Evolutionary conservation across 2,797 vertebrate species (phyloP).

Genomic region (Malurus leucopterus): DNA sequence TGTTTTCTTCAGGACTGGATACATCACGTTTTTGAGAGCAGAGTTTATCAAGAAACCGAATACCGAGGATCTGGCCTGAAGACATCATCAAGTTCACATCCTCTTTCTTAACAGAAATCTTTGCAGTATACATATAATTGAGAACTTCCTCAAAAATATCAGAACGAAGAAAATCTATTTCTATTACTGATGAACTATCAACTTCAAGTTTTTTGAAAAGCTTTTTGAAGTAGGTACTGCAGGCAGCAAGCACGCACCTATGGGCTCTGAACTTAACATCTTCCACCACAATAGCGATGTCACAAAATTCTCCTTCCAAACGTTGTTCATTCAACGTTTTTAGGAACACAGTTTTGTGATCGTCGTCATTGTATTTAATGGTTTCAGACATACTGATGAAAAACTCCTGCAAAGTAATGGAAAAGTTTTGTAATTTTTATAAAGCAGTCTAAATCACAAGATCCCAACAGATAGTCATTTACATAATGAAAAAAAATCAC

Average conservation of each 20-base stretch:
- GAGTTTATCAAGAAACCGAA: constrained; percentile 92
- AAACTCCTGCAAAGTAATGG: constrained; percentile 72
- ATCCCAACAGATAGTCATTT: neutral
- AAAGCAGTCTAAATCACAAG: neutral
- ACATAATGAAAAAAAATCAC: neutral
- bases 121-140: constrained; percentile 94
- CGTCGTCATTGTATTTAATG: constrained; percentile 94
- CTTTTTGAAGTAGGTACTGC: constrained; percentile 96
- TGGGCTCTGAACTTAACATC: constrained; percentile 95
- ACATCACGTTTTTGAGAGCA: constrained; percentile 93
- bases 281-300: constrained; percentile 93
- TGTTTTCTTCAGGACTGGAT: constrained; percentile 84
- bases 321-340: constrained; percentile 94
- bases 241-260: constrained; percentile 90
- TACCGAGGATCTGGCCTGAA: constrained; percentile 91
- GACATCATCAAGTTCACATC: constrained; percentile 97
- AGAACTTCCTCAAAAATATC: constrained; percentile 95
- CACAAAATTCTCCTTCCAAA: constrained; percentile 93
- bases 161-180: constrained; percentile 93
- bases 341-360: constrained; percentile 94
- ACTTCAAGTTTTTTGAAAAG: constrained; percentile 94
- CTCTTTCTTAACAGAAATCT: constrained; percentile 92
- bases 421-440: neutral
- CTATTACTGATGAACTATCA: constrained; percentile 93
- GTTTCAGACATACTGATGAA: constrained; percentile 94